Percentiles rank a stretch among this genome's conserved stretches.
Conservation (phyloP, 2,888 invertebrate species). For the Esperia sulphurella region DNA sequence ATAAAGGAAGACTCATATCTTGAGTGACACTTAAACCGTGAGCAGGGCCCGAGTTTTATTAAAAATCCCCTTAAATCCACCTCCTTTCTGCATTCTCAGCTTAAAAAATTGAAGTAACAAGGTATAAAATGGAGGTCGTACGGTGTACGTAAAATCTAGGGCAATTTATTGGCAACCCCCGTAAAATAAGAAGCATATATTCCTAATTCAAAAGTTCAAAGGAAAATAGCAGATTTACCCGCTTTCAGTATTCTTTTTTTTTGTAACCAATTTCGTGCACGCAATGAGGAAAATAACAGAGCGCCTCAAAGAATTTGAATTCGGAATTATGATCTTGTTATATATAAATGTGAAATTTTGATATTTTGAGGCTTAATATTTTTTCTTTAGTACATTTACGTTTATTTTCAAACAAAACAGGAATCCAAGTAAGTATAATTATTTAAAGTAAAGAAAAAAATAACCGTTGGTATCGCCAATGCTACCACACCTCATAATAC, state of each 20-base stretch:
- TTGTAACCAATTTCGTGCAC: conserved; percentile 21
- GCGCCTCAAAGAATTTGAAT: too few species aligned
- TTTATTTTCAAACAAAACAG: too few species aligned
- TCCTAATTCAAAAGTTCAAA: conserved; percentile 25
- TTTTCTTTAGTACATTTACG: too few species aligned
- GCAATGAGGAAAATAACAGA: conserved; percentile 5
- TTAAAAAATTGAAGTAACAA: background rate
- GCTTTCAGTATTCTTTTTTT: conserved; percentile 10
- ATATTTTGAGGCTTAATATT: too few species aligned
- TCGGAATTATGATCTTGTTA: too few species aligned
- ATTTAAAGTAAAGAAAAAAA: too few species aligned
- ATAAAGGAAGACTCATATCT: conserved; percentile 44
- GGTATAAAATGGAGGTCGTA: too few species aligned
- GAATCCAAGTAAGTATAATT: too few species aligned
- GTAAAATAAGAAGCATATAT: conserved; percentile 17
- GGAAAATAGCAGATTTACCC: conserved; percentile 14
- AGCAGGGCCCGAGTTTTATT: conserved; percentile 35
- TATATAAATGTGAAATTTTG: too few species aligned
- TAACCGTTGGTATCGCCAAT: too few species aligned
- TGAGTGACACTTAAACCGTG: conserved; percentile 34
- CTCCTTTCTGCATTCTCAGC: background rate
- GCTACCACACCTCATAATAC: too few species aligned
- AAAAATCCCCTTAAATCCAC: conserved; percentile 22
- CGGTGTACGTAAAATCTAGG: conserved; percentile 9
- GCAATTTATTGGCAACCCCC: conserved; percentile 2